These are phyloP conservation scores for Emydocephalus ijimae DNA, from an alignment of 2,113 vertebrate genomes.

Conservation along the genomic window DNA sequence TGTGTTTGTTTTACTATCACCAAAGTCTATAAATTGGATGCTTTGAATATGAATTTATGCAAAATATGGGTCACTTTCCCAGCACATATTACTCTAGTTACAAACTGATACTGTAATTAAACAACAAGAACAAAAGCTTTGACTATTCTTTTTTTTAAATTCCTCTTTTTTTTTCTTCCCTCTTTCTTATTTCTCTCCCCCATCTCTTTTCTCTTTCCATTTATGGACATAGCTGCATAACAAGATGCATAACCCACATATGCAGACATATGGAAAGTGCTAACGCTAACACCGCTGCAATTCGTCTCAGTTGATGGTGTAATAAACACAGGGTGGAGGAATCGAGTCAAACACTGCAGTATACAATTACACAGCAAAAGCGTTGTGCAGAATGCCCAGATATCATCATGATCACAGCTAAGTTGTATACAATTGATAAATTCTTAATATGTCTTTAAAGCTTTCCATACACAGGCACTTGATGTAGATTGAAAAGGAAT, in stretches of 20 bases:
- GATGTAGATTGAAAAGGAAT: background rate
- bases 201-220: background rate
- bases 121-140: background rate
- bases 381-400: background rate
- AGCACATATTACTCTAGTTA: conserved; percentile 57
- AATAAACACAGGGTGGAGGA: background rate
- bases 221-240: background rate
- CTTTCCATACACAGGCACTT: background rate
- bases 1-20: conserved; percentile 37
- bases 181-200: background rate
- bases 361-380: background rate
- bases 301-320: background rate
- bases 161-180: background rate
- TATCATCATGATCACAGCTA: background rate
- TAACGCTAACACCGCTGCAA: background rate
- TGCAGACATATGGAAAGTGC: background rate
- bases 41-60: conserved; percentile 65
- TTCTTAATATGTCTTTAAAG: background rate
- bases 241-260: background rate
- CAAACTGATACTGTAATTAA: conserved; percentile 48
- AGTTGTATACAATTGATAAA: background rate
- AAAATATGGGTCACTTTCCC: conserved; percentile 58
- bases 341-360: background rate
- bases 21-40: conserved; percentile 54
- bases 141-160: background rate